These are phyloP conservation scores for Apogon hyalosoma DNA, from an alignment of 2,797 vertebrate genomes.

Conservation along the genomic window DNA sequence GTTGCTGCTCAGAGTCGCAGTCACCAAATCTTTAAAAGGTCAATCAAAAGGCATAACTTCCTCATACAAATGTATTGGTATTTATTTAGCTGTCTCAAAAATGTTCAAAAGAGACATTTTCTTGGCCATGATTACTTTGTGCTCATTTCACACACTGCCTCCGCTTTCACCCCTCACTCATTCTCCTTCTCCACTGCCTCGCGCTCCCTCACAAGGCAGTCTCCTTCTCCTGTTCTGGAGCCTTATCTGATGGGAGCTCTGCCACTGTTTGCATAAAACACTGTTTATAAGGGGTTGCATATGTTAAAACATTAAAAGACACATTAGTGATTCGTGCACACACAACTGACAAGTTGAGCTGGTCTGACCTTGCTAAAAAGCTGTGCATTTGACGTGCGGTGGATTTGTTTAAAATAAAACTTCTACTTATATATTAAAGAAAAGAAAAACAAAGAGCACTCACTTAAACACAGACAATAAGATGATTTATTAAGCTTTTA, in stretches of 20 bases:
- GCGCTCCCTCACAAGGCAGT: conserved; percentile 66
- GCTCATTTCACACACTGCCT: conserved; percentile 69
- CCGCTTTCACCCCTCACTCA: conserved; percentile 63
- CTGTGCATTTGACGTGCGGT: conserved; percentile 42
- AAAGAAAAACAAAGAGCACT: conserved; percentile 33
- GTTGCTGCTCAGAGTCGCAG: conserved; percentile 6
- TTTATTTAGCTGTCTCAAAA: conserved; percentile 51
- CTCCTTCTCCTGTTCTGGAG: conserved; percentile 78
- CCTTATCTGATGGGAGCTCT: conserved; percentile 85
- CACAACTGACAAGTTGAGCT: conserved; percentile 52
- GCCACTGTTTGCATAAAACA: conserved; percentile 87
- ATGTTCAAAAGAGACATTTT: conserved; percentile 33
- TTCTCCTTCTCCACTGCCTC: conserved; percentile 52
- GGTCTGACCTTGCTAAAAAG: conserved; percentile 68
- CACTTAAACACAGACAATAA: conserved; percentile 42
- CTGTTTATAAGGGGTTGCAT: conserved; percentile 87
- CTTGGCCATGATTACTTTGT: conserved; percentile 30
- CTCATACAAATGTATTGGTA: conserved; percentile 27
- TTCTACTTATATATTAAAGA: conserved; percentile 56
- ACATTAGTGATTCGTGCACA: conserved; percentile 47
- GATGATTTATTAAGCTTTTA: conserved; percentile 55
- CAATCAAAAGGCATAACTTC: conserved; percentile 28
- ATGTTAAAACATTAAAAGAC: conserved; percentile 85
- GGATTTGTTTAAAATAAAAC: conserved; percentile 75
- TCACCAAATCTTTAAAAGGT: conserved; percentile 23